Percentiles rank a stretch among this genome's conserved stretches.
These are phyloP conservation scores for Saccopteryx bilineata DNA, from an alignment of 2,113 vertebrate species.

Conservation along the genomic window DNA sequence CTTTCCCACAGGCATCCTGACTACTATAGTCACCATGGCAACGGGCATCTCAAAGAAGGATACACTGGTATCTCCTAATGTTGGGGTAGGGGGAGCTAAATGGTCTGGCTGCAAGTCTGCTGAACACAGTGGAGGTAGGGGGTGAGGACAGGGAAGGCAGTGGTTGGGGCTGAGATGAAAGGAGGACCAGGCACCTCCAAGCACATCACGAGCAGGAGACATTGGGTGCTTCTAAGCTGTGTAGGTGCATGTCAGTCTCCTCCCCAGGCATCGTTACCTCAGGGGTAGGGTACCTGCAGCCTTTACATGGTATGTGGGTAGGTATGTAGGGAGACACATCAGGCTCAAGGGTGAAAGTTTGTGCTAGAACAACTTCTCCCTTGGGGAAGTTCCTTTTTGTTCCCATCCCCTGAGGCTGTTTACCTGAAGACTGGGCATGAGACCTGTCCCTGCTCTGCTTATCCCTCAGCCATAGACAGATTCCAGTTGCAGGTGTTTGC, in stretches of 20 bases:
- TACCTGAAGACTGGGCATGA: background rate
- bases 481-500: conserved; percentile 2
- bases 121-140: background rate
- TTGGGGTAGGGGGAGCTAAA: conserved; percentile 27
- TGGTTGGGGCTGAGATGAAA: background rate
- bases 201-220: background rate
- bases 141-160: conserved; percentile 13
- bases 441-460: background rate
- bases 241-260: background rate
- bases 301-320: conserved; percentile 10
- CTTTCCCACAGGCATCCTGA: conserved; percentile 72
- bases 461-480: background rate
- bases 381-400: conserved; percentile 51
- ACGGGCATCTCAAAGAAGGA: conserved; percentile 72
- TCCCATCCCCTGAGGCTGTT: background rate
- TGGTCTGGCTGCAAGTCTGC: conserved; percentile 51
- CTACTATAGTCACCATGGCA: conserved; percentile 82
- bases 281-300: background rate
- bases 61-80: conserved; percentile 74
- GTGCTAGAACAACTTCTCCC: conserved; percentile 57
- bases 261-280: background rate
- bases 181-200: background rate
- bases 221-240: background rate
- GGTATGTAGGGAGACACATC: background rate
- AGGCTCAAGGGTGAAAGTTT: conserved; percentile 22